phyloP scores from a whole-genome alignment of 2,113 vertebrate genomes.

The Brevimyrus niger region DNA sequence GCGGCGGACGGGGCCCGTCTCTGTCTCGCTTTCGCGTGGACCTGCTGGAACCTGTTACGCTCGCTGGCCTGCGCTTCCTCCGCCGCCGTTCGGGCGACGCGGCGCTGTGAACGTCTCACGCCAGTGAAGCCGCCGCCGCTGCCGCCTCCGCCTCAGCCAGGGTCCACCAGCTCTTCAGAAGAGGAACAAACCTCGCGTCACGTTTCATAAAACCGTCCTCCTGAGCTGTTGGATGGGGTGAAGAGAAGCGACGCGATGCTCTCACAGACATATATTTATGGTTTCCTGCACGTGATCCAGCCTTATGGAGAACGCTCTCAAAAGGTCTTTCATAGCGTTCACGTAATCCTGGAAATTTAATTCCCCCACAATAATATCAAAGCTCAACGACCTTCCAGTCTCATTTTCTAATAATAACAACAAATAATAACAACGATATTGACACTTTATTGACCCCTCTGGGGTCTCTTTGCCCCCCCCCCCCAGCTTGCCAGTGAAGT shows the following conservation, averaged over 20 bases:
- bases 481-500: background rate
- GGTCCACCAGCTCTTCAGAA: background rate
- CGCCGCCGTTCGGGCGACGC: background rate
- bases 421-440: background rate
- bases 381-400: background rate
- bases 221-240: background rate
- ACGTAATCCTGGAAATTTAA: background rate
- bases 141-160: background rate
- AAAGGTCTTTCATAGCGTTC: background rate
- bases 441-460: background rate
- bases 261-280: background rate
- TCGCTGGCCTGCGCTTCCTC: background rate
- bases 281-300: background rate
- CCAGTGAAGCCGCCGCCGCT: background rate
- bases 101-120: background rate
- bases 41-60: background rate
- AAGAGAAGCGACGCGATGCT: background rate
- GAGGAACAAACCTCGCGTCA: background rate
- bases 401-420: background rate
- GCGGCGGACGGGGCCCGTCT: background rate
- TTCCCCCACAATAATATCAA: background rate
- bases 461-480: background rate
- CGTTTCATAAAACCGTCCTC: background rate
- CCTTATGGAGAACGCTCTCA: background rate
- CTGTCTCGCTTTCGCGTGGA: background rate